Evolutionary conservation across 2,797 vertebrate genomes (phyloP).

Genomic region (Bryconaethiops microstoma): DNA sequence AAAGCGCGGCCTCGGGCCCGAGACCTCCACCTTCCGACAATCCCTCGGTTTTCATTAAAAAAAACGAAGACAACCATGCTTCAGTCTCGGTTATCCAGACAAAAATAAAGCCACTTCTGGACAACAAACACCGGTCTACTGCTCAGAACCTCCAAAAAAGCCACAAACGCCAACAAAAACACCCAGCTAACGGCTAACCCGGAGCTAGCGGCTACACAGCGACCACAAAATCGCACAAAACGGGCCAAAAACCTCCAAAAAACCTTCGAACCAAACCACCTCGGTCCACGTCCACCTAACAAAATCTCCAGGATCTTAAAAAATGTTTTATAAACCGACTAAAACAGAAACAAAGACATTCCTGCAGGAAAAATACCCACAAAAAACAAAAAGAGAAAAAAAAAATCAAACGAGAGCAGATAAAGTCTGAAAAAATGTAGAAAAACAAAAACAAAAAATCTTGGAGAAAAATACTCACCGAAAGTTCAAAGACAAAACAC

Average conservation of each 20-base stretch:
- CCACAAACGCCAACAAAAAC: not conserved
- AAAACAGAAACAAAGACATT: conserved; percentile 33
- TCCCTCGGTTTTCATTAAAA: not conserved
- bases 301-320: not conserved
- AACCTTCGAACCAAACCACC: conserved; percentile 13
- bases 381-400: not conserved
- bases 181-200: not conserved
- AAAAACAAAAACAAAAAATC: conserved; percentile 42
- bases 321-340: not conserved
- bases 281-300: not conserved
- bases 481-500: conserved; percentile 79
- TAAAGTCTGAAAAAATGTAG: conserved; percentile 70
- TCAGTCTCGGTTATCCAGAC: not conserved
- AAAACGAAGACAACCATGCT: not conserved
- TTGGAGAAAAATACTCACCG: conserved; percentile 82
- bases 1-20: not conserved
- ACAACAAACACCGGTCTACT: not conserved
- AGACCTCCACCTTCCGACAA: not conserved
- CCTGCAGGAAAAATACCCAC: not conserved
- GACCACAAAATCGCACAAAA: not conserved
- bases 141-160: not conserved
- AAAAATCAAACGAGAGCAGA: conserved; percentile 62
- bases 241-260: not conserved
- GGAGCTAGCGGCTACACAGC: not conserved
- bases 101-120: not conserved